Evolutionary conservation across 2,113 vertebrate species (phyloP), one percentile per base, ranked within the genome.

Genomic region (Ardeotis arabs): DNA sequence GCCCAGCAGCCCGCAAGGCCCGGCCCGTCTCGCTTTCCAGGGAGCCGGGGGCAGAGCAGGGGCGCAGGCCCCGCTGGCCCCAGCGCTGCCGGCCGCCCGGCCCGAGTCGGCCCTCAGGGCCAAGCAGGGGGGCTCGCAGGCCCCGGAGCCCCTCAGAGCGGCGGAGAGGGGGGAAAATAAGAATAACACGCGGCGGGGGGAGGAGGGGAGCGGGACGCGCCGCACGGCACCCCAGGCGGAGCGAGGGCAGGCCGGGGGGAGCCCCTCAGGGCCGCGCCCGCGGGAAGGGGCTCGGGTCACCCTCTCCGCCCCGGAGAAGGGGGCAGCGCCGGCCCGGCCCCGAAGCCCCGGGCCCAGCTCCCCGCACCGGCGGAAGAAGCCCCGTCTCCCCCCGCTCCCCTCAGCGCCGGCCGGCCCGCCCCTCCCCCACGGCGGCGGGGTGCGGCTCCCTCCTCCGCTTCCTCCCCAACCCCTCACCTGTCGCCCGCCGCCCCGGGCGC

Each of bases 21-120:
- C 33, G 37, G 10, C 37, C 5, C 1, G 6, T 2, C 73, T 21
- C 31, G 7, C 50, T 4, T 39, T 5, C 50, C 5, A 44, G 8
- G 19, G 18, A 5, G 28, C 1, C 4, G 1, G 10, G 25, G 31
- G 63, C n/a, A 41, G n/a, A 10, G 3, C 4, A 2, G 6, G 12
- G 53, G 27, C 18, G 33, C 47, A 3, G 76, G 55, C 62, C 75
- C 1, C 6, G 45, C n/a, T 3, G 27, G 5, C 8, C 59, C 2
- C 31, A 4, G 20, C 21, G 59, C 66, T 13, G 50, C 44, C 64
- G 25, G 35, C 37, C 37, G 37, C 41, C 41, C 41, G 41, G 41
- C 41, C 41, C 41, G 41, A 41, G 41, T 41, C 41, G 41, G 41
- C 41, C 41, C 41, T 41, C 41, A 41, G 33, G 9, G 41, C 41